Evolutionary conservation across 2,113 vertebrate genomes (phyloP).

Genomic region (Fulmarus glacialis): DNA sequence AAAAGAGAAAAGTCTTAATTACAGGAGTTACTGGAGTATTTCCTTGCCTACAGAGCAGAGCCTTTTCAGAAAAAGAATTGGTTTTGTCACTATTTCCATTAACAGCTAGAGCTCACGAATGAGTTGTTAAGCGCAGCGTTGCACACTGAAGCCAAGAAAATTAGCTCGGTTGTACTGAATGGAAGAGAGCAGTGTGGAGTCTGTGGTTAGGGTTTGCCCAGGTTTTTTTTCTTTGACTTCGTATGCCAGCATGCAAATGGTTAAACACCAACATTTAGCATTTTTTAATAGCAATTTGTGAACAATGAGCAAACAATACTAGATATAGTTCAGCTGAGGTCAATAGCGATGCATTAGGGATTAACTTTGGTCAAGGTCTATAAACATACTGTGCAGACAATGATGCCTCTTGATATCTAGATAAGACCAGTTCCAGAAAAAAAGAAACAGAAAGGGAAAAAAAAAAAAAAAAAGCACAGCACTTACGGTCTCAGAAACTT

Average conservation of each 20-base stretch:
- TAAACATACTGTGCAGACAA: neutral
- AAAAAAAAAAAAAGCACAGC: accelerated
- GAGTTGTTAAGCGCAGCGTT: neutral
- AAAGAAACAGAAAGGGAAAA: too few relatives aligned
- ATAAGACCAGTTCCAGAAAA: accelerated
- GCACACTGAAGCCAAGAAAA: neutral
- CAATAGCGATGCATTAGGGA: neutral
- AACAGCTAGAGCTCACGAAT: neutral
- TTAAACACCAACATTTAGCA: neutral
- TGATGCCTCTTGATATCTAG: neutral
- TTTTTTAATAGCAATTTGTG: neutral
- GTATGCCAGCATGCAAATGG: neutral
- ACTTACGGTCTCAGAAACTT: neutral
- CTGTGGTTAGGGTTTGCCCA: neutral
- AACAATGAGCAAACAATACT: neutral
- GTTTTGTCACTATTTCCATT: neutral
- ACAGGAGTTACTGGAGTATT: neutral
- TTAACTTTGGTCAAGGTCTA: neutral
- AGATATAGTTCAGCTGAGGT: neutral
- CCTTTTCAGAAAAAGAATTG: neutral
- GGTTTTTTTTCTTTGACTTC: neutral
- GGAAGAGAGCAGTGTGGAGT: neutral
- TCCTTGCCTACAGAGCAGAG: neutral
- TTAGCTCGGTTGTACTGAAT: neutral
- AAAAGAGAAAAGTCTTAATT: neutral